Conservation (phyloP, 2,797 vertebrate species). For the Melanitta fusca region DNA sequence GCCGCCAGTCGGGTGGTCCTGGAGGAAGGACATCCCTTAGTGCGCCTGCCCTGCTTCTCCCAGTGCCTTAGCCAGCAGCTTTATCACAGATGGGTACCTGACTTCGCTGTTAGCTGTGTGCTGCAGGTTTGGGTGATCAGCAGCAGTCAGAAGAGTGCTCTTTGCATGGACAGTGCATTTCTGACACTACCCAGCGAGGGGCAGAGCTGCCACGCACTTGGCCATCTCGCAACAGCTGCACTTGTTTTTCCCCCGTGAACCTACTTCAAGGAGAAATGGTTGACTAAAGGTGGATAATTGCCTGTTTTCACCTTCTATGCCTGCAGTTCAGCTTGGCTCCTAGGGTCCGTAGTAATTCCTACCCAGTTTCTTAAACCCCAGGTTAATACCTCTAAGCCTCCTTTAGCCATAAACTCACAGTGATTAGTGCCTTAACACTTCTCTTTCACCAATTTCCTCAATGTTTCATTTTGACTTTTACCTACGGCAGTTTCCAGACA, state of each 20-base stretch:
- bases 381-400: background rate
- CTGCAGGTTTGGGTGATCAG: background rate
- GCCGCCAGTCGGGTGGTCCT: background rate
- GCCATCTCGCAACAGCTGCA: background rate
- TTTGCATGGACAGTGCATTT: background rate
- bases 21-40: background rate
- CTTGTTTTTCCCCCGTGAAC: no score
- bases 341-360: background rate
- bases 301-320: background rate
- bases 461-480: background rate
- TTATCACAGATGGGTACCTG: background rate
- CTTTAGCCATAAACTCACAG: background rate
- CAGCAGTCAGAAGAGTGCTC: background rate
- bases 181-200: background rate
- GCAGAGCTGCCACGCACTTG: background rate
- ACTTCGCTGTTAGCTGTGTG: background rate
- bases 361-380: background rate
- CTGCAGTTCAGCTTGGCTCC: background rate
- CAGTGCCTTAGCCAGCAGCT: background rate
- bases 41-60: background rate
- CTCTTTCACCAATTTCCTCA: background rate
- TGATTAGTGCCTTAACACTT: background rate
- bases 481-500: background rate
- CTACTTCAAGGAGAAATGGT: background rate
- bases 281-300: background rate